A percentile compares a stretch with the other conserved stretches of the same genome.
phyloP scores from a whole-genome alignment of 2,797 vertebrate genomes.

The Coilia nasus region DNA sequence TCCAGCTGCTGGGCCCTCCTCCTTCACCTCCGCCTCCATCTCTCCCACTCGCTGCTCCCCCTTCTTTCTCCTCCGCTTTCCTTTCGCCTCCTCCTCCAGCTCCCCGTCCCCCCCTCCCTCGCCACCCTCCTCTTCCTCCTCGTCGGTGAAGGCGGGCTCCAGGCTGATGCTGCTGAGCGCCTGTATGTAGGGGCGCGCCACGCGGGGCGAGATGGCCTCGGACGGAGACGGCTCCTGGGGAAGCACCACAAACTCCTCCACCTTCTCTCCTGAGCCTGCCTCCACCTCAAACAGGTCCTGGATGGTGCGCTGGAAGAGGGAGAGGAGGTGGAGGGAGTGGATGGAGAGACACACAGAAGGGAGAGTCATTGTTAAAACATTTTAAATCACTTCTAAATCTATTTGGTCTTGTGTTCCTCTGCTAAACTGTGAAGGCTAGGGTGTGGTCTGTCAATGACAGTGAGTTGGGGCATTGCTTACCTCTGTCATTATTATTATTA shows the following conservation, averaged over 20 bases:
- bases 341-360: constrained; percentile 33
- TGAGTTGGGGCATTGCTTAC: constrained; percentile 63
- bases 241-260: constrained; percentile 96
- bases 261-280: constrained; percentile 90
- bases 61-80: constrained; percentile 45
- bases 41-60: constrained; percentile 19
- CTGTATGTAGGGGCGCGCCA: constrained; percentile 95
- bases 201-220: constrained; percentile 91
- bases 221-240: constrained; percentile 93
- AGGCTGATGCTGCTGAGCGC: constrained; percentile 88
- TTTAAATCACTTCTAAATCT: too few species aligned
- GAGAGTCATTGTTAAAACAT: background rate
- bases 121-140: constrained; percentile 12
- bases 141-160: constrained; percentile 64
- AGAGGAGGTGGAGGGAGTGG: constrained; percentile 4
- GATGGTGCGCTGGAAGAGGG: constrained; percentile 88
- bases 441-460: too few species aligned
- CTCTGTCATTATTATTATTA: too few species aligned
- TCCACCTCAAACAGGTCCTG: constrained; percentile 98
- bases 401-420: too few species aligned
- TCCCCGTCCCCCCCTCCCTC: constrained; percentile 50
- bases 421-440: too few species aligned
- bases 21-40: constrained; percentile 59
- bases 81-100: constrained; percentile 51
- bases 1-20: constrained; percentile 79